phyloP scores from a whole-genome alignment of 2,113 vertebrate genomes.

The Engraulis encrasicolus region DNA sequence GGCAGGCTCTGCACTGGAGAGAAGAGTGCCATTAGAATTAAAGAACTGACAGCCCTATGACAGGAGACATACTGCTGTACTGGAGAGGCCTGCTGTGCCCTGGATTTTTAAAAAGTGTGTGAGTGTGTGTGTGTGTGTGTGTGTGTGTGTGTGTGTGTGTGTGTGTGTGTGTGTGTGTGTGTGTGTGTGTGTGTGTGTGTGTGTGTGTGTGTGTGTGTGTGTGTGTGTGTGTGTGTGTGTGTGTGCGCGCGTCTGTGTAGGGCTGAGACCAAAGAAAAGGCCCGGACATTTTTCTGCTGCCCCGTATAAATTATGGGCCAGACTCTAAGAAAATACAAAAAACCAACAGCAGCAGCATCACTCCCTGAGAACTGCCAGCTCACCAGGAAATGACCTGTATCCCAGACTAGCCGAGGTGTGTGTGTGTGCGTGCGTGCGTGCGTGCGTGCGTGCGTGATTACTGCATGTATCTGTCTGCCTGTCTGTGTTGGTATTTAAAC shows the following conservation, averaged over 20 bases:
- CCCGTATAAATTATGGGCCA: too few species aligned
- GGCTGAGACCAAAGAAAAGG: too few species aligned
- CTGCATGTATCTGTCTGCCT: not conserved
- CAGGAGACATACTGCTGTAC: too few species aligned
- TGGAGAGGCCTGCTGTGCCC: not conserved
- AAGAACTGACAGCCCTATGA: not conserved
- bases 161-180: not conserved
- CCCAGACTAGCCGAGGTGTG: too few species aligned
- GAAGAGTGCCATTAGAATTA: conserved; percentile 25
- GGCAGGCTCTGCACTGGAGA: too few species aligned
- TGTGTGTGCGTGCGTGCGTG: not conserved
- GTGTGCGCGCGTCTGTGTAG: too few species aligned
- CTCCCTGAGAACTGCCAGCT: too few species aligned
- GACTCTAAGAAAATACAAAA: too few species aligned
- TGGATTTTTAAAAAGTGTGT: not conserved
- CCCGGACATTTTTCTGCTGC: too few species aligned
- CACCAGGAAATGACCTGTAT: too few species aligned
- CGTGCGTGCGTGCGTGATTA: not conserved
- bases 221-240: not conserved
- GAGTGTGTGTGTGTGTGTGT: not conserved
- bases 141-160: not conserved
- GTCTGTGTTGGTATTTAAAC: not conserved
- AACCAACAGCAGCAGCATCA: too few species aligned
- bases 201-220: not conserved
- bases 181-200: not conserved